A percentile compares a stretch with the other conserved stretches of the same genome.
These are phyloP conservation scores for Parelbella ahira DNA, from an alignment of 2,888 invertebrate species.

Conservation along the genomic window DNA sequence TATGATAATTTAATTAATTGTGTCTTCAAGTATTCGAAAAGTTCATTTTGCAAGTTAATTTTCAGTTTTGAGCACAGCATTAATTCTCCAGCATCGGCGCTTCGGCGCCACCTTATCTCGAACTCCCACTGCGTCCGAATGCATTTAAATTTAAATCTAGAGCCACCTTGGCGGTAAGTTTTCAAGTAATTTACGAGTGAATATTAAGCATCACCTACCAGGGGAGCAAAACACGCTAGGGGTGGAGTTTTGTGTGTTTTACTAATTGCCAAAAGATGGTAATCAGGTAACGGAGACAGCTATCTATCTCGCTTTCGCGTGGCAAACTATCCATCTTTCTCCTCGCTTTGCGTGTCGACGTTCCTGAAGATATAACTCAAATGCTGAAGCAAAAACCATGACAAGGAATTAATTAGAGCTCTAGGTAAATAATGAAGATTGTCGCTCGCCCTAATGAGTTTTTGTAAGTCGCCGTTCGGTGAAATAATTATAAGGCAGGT, in stretches of 20 bases:
- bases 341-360: slow-evolving; percentile 42
- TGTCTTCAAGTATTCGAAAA: background rate
- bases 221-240: slow-evolving; percentile 75
- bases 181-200: slow-evolving; percentile 77
- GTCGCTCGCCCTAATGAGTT: slow-evolving; percentile 76
- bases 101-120: slow-evolving; percentile 49
- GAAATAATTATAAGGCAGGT: slow-evolving; percentile 70
- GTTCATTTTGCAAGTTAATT: slow-evolving; percentile 20
- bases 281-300: slow-evolving; percentile 71
- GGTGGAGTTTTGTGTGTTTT: slow-evolving; percentile 83
- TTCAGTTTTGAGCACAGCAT: slow-evolving; percentile 30
- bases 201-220: slow-evolving; percentile 79
- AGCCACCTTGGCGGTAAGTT: slow-evolving; percentile 73
- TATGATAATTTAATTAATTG: too few relatives aligned
- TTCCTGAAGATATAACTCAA: slow-evolving; percentile 71
- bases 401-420: slow-evolving; percentile 80
- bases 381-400: slow-evolving; percentile 79
- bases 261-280: slow-evolving; percentile 83
- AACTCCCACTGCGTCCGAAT: slow-evolving; percentile 49
- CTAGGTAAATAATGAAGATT: slow-evolving; percentile 80
- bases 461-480: slow-evolving; percentile 52
- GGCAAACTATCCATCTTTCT: slow-evolving; percentile 31
- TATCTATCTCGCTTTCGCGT: slow-evolving; percentile 43
- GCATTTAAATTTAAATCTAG: slow-evolving; percentile 64
- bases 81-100: slow-evolving; percentile 39